phyloP scores from a whole-genome alignment of 2,888 invertebrate genomes.

The Caenorhabditis macrosperma region DNA sequence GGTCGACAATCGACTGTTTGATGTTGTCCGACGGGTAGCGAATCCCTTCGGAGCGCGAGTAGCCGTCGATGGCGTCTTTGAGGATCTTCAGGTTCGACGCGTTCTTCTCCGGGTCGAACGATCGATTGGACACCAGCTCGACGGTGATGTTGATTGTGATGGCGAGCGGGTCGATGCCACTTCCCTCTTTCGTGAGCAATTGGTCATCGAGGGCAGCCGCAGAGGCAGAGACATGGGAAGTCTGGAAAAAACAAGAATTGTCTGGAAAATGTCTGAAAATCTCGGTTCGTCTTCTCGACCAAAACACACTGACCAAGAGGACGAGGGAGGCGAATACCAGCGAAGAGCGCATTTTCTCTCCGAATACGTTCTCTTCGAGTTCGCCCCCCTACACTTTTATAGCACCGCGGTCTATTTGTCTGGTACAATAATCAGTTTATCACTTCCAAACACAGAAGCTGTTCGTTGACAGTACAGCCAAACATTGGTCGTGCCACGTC shows the following conservation, averaged over 20 bases:
- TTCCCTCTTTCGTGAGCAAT: conserved; percentile 38
- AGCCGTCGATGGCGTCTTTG: conserved; percentile 46
- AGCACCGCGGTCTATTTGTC: not conserved
- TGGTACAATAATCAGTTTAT: not conserved
- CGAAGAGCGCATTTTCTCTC: not conserved
- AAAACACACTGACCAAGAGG: not conserved
- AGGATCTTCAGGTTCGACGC: conserved; percentile 47
- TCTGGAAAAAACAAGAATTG: not conserved
- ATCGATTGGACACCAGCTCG: conserved; percentile 36
- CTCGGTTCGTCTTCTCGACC: too few relatives aligned
- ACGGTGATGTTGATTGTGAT: conserved; percentile 22
- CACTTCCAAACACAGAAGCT: not conserved
- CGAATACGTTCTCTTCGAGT: not conserved
- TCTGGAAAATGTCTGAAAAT: not conserved
- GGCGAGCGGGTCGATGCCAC: conserved; percentile 28
- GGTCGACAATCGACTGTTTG: conserved; percentile 40
- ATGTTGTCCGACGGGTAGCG: conserved; percentile 52
- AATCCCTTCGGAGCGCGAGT: conserved; percentile 39
- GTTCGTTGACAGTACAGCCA: not conserved
- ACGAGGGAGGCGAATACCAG: not conserved
- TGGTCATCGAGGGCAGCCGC: conserved; percentile 39
- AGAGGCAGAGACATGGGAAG: too few relatives aligned
- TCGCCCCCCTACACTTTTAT: not conserved
- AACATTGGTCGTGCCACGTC: not conserved
- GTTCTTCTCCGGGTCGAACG: conserved; percentile 52